A percentile compares a stretch with the other conserved stretches of the same genome.
Conservation (phyloP, 2,797 vertebrate genomes). For the Acrossocheilus wenchowensis region DNA sequence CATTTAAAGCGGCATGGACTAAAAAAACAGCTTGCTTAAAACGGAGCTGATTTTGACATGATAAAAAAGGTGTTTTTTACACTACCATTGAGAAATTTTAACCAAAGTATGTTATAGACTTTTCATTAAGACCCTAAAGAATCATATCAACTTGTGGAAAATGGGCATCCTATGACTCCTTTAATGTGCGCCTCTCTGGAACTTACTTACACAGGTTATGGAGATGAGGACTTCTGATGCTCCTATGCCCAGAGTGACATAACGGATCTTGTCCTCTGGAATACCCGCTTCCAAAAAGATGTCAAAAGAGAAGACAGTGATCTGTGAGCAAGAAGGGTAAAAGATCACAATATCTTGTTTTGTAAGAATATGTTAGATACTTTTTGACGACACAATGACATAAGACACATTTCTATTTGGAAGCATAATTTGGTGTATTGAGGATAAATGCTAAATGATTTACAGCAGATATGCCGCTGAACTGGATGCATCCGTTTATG, state of each 20-base stretch:
- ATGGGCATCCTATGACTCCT: too few relatives aligned
- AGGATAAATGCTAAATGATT: conserved; percentile 17
- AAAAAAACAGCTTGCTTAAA: too few relatives aligned
- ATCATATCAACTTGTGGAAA: too few relatives aligned
- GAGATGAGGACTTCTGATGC: conserved; percentile 75
- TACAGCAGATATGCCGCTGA: conserved; percentile 72
- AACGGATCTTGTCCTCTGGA: conserved; percentile 74
- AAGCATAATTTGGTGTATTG: background rate
- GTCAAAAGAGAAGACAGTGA: conserved; percentile 81
- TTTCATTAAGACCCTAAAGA: too few relatives aligned
- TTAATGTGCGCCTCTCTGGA: background rate
- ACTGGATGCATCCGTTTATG: conserved; percentile 67
- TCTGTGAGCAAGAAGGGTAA: conserved; percentile 66
- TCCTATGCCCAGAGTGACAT: conserved; percentile 82
- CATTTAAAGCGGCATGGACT: too few relatives aligned
- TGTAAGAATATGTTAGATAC: background rate
- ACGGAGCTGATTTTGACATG: too few relatives aligned
- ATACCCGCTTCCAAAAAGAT: conserved; percentile 81
- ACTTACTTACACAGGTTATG: conserved; percentile 84
- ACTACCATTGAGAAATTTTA: too few relatives aligned
- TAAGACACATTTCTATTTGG: background rate
- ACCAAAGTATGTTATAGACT: too few relatives aligned
- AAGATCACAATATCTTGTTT: background rate
- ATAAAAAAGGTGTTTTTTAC: too few relatives aligned
- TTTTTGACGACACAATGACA: background rate